phyloP scores from a whole-genome alignment of 1,140 invertebrate genomes.

The Tigriopus japonicus region DNA sequence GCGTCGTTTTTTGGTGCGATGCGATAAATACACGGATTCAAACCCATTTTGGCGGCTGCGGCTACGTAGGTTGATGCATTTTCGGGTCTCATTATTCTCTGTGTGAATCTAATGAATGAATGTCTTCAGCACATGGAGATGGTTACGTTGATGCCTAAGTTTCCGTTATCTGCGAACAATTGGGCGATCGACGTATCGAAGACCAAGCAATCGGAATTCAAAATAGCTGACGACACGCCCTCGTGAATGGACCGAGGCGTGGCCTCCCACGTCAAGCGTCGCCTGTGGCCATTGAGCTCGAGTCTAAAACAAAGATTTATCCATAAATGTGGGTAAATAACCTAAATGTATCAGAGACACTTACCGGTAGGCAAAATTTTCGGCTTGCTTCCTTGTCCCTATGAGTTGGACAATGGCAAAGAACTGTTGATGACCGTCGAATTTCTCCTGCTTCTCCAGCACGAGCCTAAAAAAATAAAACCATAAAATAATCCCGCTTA shows the following conservation, averaged over 20 bases:
- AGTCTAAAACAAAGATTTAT: constrained; percentile 38
- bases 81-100: too few relatives aligned
- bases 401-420: constrained; percentile 99
- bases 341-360: neutral
- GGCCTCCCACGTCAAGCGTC: constrained; percentile 93
- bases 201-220: constrained; percentile 94
- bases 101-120: neutral
- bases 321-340: neutral
- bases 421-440: constrained; percentile 92
- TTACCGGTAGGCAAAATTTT: constrained; percentile 94
- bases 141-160: constrained; percentile 97
- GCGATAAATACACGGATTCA: too few relatives aligned
- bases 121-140: constrained; percentile 48
- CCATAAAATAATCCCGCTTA: too few relatives aligned
- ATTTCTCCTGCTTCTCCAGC: constrained; percentile 96
- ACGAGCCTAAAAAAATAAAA: constrained; percentile 38
- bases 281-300: constrained; percentile 81
- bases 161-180: constrained; percentile 96
- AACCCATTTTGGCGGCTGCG: too few relatives aligned
- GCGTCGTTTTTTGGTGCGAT: too few relatives aligned
- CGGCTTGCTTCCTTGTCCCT: constrained; percentile 93
- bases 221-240: constrained; percentile 92
- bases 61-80: too few relatives aligned
- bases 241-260: constrained; percentile 96
- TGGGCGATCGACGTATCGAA: constrained; percentile 97